Evolutionary conservation across 2,113 vertebrate genomes (phyloP).

Genomic region (Lasiurus cinereus): DNA sequence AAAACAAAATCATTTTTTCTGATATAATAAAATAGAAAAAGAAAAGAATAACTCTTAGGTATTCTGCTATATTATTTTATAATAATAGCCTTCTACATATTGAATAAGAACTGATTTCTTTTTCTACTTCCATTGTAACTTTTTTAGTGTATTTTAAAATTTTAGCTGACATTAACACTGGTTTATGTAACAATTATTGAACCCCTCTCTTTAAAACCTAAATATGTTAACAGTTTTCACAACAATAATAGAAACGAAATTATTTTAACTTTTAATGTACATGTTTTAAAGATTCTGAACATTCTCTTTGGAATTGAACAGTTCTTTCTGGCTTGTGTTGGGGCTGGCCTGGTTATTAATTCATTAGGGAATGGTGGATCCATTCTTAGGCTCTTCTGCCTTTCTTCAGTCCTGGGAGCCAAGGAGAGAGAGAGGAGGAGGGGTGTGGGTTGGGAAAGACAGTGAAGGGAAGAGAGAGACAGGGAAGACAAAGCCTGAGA

Average conservation of each 20-base stretch:
- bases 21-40: neutral
- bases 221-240: slow-evolving; percentile 58
- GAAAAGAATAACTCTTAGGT: neutral
- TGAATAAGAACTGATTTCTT: slow-evolving; percentile 46
- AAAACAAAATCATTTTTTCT: neutral
- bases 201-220: neutral
- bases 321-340: slow-evolving; percentile 52
- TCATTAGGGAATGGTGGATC: slow-evolving; percentile 71
- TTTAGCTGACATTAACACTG: slow-evolving; percentile 55
- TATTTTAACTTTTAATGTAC: slow-evolving; percentile 67
- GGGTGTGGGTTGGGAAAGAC: neutral
- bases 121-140: slow-evolving; percentile 50
- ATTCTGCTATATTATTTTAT: neutral
- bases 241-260: slow-evolving; percentile 41
- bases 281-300: slow-evolving; percentile 60
- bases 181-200: slow-evolving; percentile 50
- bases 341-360: slow-evolving; percentile 68
- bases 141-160: slow-evolving; percentile 40
- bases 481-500: slow-evolving; percentile 81
- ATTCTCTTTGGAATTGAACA: slow-evolving; percentile 59
- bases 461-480: slow-evolving; percentile 76
- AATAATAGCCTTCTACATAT: neutral
- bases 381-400: slow-evolving; percentile 63
- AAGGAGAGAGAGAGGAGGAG: slow-evolving; percentile 60
- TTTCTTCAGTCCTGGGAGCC: slow-evolving; percentile 73